phyloP scores from a whole-genome alignment of 2,797 vertebrate genomes.

The Tympanoctomys barrerae region DNA sequence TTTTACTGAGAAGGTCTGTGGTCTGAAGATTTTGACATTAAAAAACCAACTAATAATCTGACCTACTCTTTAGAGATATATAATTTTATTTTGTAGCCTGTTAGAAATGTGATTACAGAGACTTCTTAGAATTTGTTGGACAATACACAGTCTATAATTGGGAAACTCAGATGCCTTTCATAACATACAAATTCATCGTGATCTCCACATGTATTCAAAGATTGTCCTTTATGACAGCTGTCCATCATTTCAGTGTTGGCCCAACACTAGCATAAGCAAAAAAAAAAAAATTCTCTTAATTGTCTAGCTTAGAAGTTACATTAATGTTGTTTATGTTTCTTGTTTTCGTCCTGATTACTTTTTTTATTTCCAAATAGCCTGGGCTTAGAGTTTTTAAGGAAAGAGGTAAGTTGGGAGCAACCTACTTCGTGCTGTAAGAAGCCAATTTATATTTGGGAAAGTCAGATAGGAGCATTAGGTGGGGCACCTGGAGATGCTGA shows the following conservation, averaged over 20 bases:
- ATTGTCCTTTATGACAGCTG: neutral
- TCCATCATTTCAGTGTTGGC: neutral
- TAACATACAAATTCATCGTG: neutral
- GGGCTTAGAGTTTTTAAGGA: neutral
- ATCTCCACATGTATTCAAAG: neutral
- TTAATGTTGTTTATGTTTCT: neutral
- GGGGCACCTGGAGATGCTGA: neutral
- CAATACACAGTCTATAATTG: neutral
- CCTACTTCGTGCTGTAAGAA: slow-evolving; percentile 48
- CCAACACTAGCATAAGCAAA: neutral
- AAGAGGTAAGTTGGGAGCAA: slow-evolving; percentile 66
- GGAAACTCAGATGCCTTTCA: neutral
- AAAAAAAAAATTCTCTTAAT: neutral
- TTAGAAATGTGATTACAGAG: neutral
- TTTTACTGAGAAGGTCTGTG: neutral
- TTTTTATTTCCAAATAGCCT: neutral
- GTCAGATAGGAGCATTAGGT: neutral
- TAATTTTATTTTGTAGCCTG: neutral
- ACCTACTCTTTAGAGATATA: neutral
- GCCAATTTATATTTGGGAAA: rapidly evolving
- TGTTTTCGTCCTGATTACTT: neutral
- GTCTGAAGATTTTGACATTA: neutral
- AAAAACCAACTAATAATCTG: neutral
- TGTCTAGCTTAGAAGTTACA: neutral
- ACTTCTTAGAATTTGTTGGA: neutral